A percentile compares a stretch with the other conserved stretches of the same genome.
Evolutionary conservation across 1,140 invertebrate species (phyloP).

Genomic region (Hestina assimilis): DNA sequence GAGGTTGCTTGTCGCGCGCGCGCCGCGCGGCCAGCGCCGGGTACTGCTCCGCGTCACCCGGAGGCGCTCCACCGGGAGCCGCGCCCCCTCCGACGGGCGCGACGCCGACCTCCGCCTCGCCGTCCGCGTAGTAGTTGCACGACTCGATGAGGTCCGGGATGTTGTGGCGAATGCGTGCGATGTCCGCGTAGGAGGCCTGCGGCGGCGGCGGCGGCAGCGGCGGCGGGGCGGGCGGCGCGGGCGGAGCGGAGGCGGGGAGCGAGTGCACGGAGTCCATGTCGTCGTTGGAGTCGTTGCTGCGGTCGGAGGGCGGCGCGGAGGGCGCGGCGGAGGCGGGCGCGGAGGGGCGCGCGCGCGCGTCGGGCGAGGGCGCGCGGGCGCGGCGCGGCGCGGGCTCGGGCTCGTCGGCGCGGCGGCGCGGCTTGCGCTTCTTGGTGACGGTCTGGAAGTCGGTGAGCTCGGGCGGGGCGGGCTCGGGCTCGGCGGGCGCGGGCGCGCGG

Average conservation of each 20-base stretch:
- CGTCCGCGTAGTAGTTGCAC: slow-evolving; percentile 68
- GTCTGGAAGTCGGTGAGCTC: slow-evolving; percentile 83
- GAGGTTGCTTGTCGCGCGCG: slow-evolving; percentile 18
- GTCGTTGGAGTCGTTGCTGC: slow-evolving; percentile 85
- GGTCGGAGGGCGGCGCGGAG: slow-evolving; percentile 85
- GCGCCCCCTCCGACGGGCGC: slow-evolving; percentile 16
- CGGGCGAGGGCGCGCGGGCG: slow-evolving; percentile 33
- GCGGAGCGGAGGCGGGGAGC: slow-evolving; percentile 81
- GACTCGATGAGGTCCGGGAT: slow-evolving; percentile 75
- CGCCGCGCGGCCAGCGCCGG: slow-evolving; percentile 44
- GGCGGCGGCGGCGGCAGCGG: slow-evolving; percentile 57
- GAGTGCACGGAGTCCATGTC: slow-evolving; percentile 87
- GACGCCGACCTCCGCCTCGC: slow-evolving; percentile 30
- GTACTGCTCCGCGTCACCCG: slow-evolving; percentile 37
- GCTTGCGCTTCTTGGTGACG: slow-evolving; percentile 85
- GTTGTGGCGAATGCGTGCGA: slow-evolving; percentile 80
- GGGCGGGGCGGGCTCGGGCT: slow-evolving; percentile 35
- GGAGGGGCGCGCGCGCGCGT: slow-evolving; percentile 74
- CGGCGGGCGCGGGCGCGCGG: slow-evolving; percentile 34
- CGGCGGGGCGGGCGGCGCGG: slow-evolving; percentile 32
- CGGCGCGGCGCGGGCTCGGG: slow-evolving; percentile 33
- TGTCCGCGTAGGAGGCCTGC: slow-evolving; percentile 87
- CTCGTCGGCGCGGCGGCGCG: slow-evolving; percentile 62
- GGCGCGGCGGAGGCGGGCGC: slow-evolving; percentile 81
- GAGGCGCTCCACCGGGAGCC: slow-evolving; percentile 22